Conservation (phyloP, 2,888 invertebrate species). For the Microdon myrmicae region DNA sequence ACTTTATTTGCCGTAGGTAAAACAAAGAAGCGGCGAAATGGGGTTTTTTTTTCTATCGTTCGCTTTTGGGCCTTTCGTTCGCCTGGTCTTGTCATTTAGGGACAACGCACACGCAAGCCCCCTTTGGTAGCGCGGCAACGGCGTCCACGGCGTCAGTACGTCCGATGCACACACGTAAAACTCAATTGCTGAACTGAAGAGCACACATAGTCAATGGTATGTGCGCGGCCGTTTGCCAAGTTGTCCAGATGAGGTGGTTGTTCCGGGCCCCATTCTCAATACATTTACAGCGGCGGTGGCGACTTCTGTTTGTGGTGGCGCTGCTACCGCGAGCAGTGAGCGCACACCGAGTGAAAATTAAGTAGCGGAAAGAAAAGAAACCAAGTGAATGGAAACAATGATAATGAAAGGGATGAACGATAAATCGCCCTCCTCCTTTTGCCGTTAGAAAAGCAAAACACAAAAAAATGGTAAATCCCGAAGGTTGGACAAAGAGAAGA, state of each 20-base stretch:
- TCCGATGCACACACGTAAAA: constrained; percentile 57
- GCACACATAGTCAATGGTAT: constrained; percentile 47
- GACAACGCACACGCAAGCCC: constrained; percentile 40
- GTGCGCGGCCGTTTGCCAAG: too few species aligned
- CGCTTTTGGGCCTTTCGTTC: constrained; percentile 25
- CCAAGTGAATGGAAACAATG: neutral
- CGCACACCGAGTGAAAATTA: constrained; percentile 42
- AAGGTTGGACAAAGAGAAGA: constrained; percentile 13
- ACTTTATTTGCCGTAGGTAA: constrained; percentile 52
- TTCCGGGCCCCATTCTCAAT: constrained; percentile 44
- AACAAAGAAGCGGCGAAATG: constrained; percentile 15
- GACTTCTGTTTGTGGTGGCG: constrained; percentile 41
- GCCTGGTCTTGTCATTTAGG: constrained; percentile 4
- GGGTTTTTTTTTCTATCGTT: constrained; percentile 10
- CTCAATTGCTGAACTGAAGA: constrained; percentile 54
- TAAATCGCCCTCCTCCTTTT: neutral
- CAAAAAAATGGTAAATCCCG: constrained; percentile 9
- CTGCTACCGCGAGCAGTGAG: constrained; percentile 48
- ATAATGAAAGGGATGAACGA: constrained; percentile 1
- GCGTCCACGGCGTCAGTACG: constrained; percentile 35
- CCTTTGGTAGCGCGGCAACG: constrained; percentile 19
- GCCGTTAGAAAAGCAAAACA: constrained; percentile 11
- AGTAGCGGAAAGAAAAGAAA: constrained; percentile 13
- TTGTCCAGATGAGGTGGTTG: too few species aligned
- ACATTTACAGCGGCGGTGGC: constrained; percentile 4